Percentiles rank a stretch among this genome's conserved stretches.
These are phyloP conservation scores for Lerista edwardsae DNA, from an alignment of 2,797 vertebrate genomes.

Conservation along the genomic window DNA sequence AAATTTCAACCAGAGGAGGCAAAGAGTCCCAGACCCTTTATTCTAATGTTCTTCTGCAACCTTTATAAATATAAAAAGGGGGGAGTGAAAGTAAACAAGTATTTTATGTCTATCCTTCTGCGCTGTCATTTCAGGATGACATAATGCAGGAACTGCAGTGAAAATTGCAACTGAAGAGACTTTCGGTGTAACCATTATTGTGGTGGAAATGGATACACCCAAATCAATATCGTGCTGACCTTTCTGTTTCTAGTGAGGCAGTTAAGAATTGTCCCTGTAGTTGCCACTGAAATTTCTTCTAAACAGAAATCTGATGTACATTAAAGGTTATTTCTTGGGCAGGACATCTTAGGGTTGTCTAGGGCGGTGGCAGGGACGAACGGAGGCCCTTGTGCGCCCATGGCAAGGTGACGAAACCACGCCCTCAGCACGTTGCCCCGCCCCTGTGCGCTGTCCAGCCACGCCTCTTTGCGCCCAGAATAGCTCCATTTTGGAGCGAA, in stretches of 20 bases:
- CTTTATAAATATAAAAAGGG: constrained; percentile 17
- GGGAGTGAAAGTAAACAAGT: not conserved
- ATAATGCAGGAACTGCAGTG: not conserved
- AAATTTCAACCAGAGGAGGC: not conserved
- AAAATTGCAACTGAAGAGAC: not conserved
- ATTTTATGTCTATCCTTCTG: not conserved
- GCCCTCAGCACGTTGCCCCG: no score
- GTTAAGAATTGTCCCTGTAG: not conserved
- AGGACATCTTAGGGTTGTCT: not conserved
- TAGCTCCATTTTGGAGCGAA: no score
- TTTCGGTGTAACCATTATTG: not conserved
- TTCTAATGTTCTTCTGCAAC: constrained; percentile 18
- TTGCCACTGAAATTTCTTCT: not conserved
- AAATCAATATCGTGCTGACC: not conserved
- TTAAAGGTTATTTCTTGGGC: not conserved
- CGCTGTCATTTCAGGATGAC: not conserved
- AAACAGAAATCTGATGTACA: not conserved
- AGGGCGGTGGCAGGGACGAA: no score
- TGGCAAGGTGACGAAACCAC: no score
- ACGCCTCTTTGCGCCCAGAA: no score
- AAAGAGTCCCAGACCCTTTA: not conserved
- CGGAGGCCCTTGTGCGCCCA: not conserved
- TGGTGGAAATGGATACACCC: not conserved
- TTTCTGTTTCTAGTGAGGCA: not conserved
- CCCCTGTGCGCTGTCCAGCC: no score